Evolutionary conservation across 1,140 invertebrate genomes (phyloP), one percentile per base, ranked within the genome.

Genomic region (Thaumetopoea pityocampa): DNA sequence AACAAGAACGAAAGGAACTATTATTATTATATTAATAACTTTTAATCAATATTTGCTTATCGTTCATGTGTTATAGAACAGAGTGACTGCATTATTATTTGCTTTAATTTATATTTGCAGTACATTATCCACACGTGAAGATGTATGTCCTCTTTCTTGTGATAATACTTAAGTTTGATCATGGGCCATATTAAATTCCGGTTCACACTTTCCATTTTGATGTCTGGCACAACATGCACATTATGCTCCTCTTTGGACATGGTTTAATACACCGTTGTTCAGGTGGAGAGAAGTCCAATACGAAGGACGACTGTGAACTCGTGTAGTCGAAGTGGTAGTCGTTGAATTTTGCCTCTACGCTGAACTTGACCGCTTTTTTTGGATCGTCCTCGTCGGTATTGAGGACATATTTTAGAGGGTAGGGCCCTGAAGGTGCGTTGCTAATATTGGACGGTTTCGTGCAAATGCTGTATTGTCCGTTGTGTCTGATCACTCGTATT

Each of bases 271-370:
- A 79, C 30, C 47, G 67, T 22, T 50, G 56, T 43, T 72, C 68
- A 4, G 80, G 80, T 8, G 80, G 80, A 3, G 71, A 61, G 37
- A 84, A 84, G 32, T 84, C 77, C 16, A 81, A 27, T 3, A 84
- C 65, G 26, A 81, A 84, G 9, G 77, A 84, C 1, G 70, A 49
- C 24, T 79, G 59, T 3, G 79, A 81, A 42, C 72, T 76, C 2
- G 73, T 84, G 33, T 80, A 81, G 23, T 84, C 79, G 29, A 81
- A 84, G 14, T 72, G 63, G 26, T 80, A 76, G 23, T 81, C 69
- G 15, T 84, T 84, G 28, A 67, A 81, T 29, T 84, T 84, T 1
- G 72, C 79, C 52, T 84, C 77, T 4, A 84, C 64, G 22, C 72
- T 79, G 37, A 51, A 81, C 51, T 74, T 81, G 0, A 44, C 59